Percentiles rank a stretch among this genome's conserved stretches.
These are phyloP conservation scores for Pangasianodon hypophthalmus DNA, from an alignment of 2,113 vertebrate genomes.

Conservation along the genomic window DNA sequence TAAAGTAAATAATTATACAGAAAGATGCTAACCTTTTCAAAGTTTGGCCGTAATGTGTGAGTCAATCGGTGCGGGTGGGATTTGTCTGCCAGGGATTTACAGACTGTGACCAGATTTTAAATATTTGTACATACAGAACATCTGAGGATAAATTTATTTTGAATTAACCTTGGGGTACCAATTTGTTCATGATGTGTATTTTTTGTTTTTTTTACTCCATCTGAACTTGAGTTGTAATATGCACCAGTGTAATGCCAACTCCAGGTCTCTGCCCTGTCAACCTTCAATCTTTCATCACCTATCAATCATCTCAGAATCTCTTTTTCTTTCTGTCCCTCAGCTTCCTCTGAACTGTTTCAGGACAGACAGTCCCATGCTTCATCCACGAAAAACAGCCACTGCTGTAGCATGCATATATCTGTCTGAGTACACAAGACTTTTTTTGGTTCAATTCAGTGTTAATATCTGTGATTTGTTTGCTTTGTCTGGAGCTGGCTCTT, in stretches of 20 bases:
- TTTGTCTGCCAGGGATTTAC: neutral
- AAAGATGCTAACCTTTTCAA: neutral
- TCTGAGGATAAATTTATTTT: neutral
- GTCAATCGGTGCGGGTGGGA: neutral
- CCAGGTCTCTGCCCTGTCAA: slow-evolving; percentile 21
- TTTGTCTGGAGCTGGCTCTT: slow-evolving; percentile 41
- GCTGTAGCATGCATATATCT: slow-evolving; percentile 36
- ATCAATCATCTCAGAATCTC: slow-evolving; percentile 19
- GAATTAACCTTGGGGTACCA: slow-evolving; percentile 12
- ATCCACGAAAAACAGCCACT: neutral
- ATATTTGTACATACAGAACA: neutral
- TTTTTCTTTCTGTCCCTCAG: neutral
- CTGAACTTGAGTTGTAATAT: slow-evolving; percentile 3
- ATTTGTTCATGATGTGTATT: neutral
- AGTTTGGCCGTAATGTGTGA: neutral
- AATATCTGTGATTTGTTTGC: slow-evolving; percentile 65
- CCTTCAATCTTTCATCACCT: slow-evolving; percentile 31
- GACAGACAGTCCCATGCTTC: neutral
- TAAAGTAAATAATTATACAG: neutral
- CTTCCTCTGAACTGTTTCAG: neutral
- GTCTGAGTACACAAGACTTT: slow-evolving; percentile 44
- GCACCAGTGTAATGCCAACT: neutral
- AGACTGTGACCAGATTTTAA: neutral
- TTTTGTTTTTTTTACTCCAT: neutral
- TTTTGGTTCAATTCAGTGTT: slow-evolving; percentile 65